Evolutionary conservation across 2,113 vertebrate species (phyloP).

Genomic region (Mellivora capensis): DNA sequence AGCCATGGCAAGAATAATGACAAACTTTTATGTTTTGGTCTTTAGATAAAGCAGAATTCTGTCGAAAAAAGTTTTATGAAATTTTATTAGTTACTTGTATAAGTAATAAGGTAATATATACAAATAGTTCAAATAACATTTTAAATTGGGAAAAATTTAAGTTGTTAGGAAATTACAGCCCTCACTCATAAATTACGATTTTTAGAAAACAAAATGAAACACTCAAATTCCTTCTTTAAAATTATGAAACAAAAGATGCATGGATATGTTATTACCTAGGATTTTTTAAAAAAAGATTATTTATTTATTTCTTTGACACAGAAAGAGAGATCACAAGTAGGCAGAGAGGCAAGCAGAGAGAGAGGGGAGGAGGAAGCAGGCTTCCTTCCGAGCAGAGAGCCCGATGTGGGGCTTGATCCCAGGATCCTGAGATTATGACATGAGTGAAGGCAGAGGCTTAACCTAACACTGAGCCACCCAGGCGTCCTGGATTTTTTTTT

Average conservation of each 20-base stretch:
- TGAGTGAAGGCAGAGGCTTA: no score
- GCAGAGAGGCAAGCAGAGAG: no score
- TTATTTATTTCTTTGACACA: no score
- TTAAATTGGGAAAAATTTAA: not conserved
- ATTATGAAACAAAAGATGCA: constrained; percentile 14
- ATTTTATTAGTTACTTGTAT: not conserved
- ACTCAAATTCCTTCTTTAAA: not conserved
- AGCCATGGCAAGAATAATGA: not conserved
- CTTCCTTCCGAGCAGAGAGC: no score
- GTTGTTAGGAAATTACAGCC: not conserved
- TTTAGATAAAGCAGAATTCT: not conserved
- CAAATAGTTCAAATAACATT: not conserved
- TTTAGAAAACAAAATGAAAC: not conserved
- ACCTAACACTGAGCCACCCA: no score
- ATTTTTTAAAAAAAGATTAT: no score
- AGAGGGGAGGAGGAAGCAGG: no score
- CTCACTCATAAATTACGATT: not conserved
- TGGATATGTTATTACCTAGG: not conserved
- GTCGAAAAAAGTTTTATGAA: not conserved
- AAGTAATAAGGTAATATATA: not conserved
- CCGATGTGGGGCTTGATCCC: no score
- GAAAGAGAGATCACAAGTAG: no score
- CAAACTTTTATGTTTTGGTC: not conserved
- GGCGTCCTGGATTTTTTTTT: not conserved
- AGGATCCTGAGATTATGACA: no score